Evolutionary conservation across 2,113 vertebrate species (phyloP).

Genomic region (human): GRCh38 chr11:17604501-17605000

Average conservation of each 20-base stretch:
- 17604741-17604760: neutral
- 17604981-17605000: too few species aligned
- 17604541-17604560: neutral
- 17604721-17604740: too few species aligned
- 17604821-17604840: too few species aligned
- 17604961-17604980: neutral
- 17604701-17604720: neutral
- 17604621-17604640: too few species aligned
- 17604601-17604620: neutral
- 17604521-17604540: neutral
- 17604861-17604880: neutral
- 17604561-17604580: neutral
- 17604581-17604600: neutral
- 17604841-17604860: neutral
- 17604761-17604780: neutral
- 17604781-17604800: neutral
- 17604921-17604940: neutral
- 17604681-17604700: neutral
- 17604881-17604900: neutral
- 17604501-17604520: neutral
- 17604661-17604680: neutral
- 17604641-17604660: neutral
- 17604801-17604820: neutral
- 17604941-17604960: neutral
- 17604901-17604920: neutral